Conservation (phyloP, 2,797 vertebrate species). For the Picus viridis region DNA sequence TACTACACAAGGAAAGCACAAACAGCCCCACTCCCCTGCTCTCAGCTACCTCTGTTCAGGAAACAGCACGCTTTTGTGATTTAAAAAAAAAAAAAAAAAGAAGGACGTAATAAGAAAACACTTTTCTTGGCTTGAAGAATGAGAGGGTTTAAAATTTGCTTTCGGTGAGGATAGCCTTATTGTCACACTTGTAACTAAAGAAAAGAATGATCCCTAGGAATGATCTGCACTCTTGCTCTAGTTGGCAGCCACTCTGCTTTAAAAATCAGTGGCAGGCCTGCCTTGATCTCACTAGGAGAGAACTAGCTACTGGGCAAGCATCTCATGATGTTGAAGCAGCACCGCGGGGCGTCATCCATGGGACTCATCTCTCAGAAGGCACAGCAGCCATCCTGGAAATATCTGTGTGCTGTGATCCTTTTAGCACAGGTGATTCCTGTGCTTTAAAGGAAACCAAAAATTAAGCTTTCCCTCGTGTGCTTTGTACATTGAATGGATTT, state of each 20-base stretch:
- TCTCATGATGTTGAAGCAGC: not conserved
- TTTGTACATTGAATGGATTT: not conserved
- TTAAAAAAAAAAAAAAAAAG: not conserved
- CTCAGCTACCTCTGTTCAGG: not conserved
- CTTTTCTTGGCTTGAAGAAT: not conserved
- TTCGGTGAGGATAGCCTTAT: not conserved
- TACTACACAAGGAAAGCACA: not conserved
- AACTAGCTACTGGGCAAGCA: fast-evolving
- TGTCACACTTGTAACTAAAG: not conserved
- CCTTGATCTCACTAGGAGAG: not conserved
- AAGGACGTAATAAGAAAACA: not conserved
- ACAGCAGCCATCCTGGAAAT: not conserved
- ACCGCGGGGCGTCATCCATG: fast-evolving
- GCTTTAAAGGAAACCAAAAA: not conserved
- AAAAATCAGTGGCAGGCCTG: not conserved
- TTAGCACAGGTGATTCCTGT: not conserved
- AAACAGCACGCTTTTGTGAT: not conserved
- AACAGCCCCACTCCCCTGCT: not conserved
- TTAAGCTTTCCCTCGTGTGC: fast-evolving
- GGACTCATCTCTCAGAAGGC: not conserved
- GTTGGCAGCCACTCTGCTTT: not conserved
- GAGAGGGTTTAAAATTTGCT: not conserved
- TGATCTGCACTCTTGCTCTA: not conserved
- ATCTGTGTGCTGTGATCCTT: fast-evolving
- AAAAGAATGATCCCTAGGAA: not conserved